Evolutionary conservation across 2,797 vertebrate species (phyloP).

Genomic region (Echeneis naucrates): DNA sequence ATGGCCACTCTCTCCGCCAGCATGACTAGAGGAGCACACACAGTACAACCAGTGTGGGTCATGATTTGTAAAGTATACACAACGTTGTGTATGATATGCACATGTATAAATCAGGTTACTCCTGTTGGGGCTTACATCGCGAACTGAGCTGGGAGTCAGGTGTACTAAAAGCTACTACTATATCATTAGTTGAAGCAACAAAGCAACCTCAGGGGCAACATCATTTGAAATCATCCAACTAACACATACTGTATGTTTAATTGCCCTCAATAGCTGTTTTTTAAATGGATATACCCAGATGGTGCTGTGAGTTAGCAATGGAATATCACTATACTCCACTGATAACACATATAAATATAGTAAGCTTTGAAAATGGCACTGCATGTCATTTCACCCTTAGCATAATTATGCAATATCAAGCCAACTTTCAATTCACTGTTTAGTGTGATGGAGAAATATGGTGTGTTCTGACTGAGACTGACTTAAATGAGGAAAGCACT

Average conservation of each 20-base stretch:
- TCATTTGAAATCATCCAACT: slow-evolving; percentile 66
- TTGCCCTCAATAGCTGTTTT: slow-evolving; percentile 59
- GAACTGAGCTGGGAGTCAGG: slow-evolving; percentile 40
- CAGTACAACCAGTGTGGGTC: slow-evolving; percentile 62
- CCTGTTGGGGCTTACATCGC: slow-evolving; percentile 68
- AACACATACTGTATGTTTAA: slow-evolving; percentile 67
- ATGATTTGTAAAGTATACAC: slow-evolving; percentile 70
- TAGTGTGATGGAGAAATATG: slow-evolving; percentile 63
- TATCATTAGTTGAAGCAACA: slow-evolving; percentile 65
- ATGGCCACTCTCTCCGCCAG: slow-evolving; percentile 59
- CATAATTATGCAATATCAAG: slow-evolving; percentile 78
- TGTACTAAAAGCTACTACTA: slow-evolving; percentile 40
- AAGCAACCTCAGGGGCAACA: slow-evolving; percentile 81
- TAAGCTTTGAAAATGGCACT: slow-evolving; percentile 73
- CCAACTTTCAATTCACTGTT: slow-evolving; percentile 66
- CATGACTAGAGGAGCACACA: slow-evolving; percentile 70
- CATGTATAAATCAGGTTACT: slow-evolving; percentile 77
- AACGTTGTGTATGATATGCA: slow-evolving; percentile 74
- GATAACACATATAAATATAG: slow-evolving; percentile 68
- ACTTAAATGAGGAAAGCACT: slow-evolving; percentile 66
- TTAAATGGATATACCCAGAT: slow-evolving; percentile 70
- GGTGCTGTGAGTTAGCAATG: slow-evolving; percentile 71
- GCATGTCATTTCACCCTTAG: slow-evolving; percentile 82
- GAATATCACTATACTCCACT: slow-evolving; percentile 73
- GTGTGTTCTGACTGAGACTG: slow-evolving; percentile 43